A percentile compares a stretch with the other conserved stretches of the same genome.
Conservation (phyloP, 2,113 vertebrate genomes). For the Leptosomus discolor region DNA sequence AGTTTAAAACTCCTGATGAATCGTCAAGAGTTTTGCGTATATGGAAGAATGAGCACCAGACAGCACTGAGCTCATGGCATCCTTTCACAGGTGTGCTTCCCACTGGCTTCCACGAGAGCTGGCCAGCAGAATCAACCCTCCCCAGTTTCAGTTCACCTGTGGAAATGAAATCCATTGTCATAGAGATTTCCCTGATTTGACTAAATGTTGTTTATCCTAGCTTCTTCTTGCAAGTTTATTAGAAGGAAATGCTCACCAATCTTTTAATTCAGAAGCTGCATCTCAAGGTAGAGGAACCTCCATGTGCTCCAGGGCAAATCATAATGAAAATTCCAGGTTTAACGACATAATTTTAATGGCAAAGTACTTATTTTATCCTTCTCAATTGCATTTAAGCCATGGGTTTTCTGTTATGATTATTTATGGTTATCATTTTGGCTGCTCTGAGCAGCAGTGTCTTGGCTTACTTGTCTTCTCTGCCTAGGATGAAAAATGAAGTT, state of each 20-base stretch:
- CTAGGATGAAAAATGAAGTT: slow-evolving; percentile 81
- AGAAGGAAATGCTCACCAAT: neutral
- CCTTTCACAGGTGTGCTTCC: neutral
- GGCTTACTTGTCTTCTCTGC: slow-evolving; percentile 68
- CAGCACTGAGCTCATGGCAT: neutral
- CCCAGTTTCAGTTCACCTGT: neutral
- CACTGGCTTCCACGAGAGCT: neutral
- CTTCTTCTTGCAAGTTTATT: slow-evolving; percentile 3
- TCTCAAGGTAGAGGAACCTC: neutral
- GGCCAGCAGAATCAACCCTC: neutral
- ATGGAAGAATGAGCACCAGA: rapidly evolving
- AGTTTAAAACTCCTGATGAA: neutral
- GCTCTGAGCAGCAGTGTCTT: slow-evolving; percentile 61
- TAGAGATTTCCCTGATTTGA: neutral
- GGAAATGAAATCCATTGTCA: neutral
- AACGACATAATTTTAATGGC: neutral
- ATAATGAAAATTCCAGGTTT: slow-evolving; percentile 16
- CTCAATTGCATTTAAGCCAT: slow-evolving; percentile 15
- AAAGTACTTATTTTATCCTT: slow-evolving; percentile 8
- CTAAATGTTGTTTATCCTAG: neutral
- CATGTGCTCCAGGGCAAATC: neutral
- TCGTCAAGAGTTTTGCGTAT: neutral
- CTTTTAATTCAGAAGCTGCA: slow-evolving; percentile 1
- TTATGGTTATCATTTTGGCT: slow-evolving; percentile 71
- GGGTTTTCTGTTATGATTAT: slow-evolving; percentile 54